Evolutionary conservation across 2,888 invertebrate species (phyloP), one percentile per base, ranked within the genome.

Genomic region (Oxyscelio sp.): DNA sequence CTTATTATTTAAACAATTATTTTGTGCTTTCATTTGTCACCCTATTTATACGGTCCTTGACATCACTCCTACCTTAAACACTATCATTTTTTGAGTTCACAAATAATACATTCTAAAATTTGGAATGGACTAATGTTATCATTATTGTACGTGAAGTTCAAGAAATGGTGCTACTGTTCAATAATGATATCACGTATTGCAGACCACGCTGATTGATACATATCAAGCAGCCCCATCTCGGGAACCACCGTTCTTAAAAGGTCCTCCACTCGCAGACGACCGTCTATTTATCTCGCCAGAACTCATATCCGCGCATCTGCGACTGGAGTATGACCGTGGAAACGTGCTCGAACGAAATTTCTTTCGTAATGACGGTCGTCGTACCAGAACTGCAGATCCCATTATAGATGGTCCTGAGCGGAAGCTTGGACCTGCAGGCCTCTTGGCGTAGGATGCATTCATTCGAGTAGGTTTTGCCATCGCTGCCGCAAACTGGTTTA

Each of bases 311-410:
- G 52, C 15, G 38, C 54, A 68, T 54, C 56, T 70, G 68, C 13
- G 54, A 61, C 43, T 24, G 40, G 2, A 15, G 27, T 15, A 34
- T 66, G 52, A 50, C 52, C 11, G 56, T 24, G 21, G 31, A 63
- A 48, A 63, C 48, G 63, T 66, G 66, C 19, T 34, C 21, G 38
- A 13, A 13, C 56, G 13, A 50, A 43, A 43, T 43, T 43, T 43
- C 43, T 43, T 43, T 43, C 4, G 17, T 65, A 65, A 66, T 52
- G 40, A 66, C 11, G 19, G 34, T 48, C 4, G 43, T 15, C 43
- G 13, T 90, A 97, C 97, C 97, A 93, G 97, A 96, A 90, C 96
- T 96, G 94, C 98, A 98, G 93, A 97, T 97, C 85, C 98, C 98
- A 86, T 96, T 95, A 94, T 97, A 97, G 87, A 97, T 96, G 86